A percentile compares a stretch with the other conserved stretches of the same genome.
phyloP scores from a whole-genome alignment of 2,888 invertebrate genomes.

The Bellardia pandia region DNA sequence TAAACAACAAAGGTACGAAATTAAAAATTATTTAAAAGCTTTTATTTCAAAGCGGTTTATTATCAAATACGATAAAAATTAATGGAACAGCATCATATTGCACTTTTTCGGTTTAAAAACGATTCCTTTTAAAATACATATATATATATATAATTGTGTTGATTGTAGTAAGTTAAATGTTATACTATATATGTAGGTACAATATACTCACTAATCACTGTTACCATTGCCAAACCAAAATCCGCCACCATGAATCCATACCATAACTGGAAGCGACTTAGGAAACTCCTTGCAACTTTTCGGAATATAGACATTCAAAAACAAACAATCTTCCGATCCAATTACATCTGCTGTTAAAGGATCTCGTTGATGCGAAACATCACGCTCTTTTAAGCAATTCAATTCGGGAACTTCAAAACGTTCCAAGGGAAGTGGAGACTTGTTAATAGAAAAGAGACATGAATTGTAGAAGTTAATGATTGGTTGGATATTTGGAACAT shows the following conservation, averaged over 20 bases:
- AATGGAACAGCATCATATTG: too few relatives aligned
- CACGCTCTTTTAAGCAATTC: constrained; percentile 80
- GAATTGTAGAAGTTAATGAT: background rate
- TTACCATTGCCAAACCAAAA: constrained; percentile 81
- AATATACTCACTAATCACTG: constrained; percentile 78
- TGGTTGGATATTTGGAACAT: background rate
- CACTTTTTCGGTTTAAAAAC: too few relatives aligned
- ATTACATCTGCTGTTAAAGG: constrained; percentile 75
- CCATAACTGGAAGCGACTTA: constrained; percentile 81
- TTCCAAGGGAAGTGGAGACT: constrained; percentile 82
- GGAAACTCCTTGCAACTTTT: constrained; percentile 74
- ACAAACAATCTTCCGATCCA: constrained; percentile 82
- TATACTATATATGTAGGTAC: too few relatives aligned
- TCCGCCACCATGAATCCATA: constrained; percentile 83
- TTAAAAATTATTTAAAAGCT: too few relatives aligned
- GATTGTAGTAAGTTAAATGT: too few relatives aligned
- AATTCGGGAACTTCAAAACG: constrained; percentile 79
- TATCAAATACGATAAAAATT: too few relatives aligned
- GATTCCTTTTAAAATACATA: too few relatives aligned
- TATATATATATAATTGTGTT: too few relatives aligned
- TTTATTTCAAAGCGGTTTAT: too few relatives aligned
- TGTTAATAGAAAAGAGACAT: background rate
- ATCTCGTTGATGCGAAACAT: constrained; percentile 80
- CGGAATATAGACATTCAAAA: constrained; percentile 82
- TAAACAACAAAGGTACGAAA: too few relatives aligned